These are phyloP conservation scores for Creontiades dilutus DNA, from an alignment of 2,888 invertebrate genomes.

Conservation along the genomic window DNA sequence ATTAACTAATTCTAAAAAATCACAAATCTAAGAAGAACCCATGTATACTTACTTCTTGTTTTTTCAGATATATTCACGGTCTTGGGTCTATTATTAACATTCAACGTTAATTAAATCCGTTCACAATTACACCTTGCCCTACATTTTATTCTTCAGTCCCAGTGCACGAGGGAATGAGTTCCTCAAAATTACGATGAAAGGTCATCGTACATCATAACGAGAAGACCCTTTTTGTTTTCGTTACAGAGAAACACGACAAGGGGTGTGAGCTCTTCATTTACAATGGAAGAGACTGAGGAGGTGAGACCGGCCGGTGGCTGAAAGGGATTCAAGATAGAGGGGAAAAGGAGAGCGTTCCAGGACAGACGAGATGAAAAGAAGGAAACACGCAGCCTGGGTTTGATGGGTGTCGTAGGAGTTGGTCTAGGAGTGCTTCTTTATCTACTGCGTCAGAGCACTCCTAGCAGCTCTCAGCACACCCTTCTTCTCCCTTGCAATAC, in stretches of 20 bases:
- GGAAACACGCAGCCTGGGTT: slow-evolving; percentile 68
- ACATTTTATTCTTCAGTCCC: too few relatives aligned
- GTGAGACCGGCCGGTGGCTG: slow-evolving; percentile 44
- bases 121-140: too few relatives aligned
- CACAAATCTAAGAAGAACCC: too few relatives aligned
- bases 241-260: slow-evolving; percentile 24
- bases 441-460: slow-evolving; percentile 68
- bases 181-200: too few relatives aligned
- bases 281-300: slow-evolving; percentile 59
- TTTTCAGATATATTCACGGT: too few relatives aligned
- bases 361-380: slow-evolving; percentile 71
- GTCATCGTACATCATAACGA: not conserved
- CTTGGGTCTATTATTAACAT: too few relatives aligned
- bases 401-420: slow-evolving; percentile 72
- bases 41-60: too few relatives aligned
- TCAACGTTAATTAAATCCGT: too few relatives aligned
- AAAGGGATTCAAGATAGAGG: slow-evolving; percentile 57
- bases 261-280: slow-evolving; percentile 12
- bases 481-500: slow-evolving; percentile 69
- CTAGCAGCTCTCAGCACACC: slow-evolving; percentile 70
- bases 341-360: slow-evolving; percentile 11
- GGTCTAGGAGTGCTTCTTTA: slow-evolving; percentile 71
- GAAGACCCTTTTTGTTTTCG: not conserved
- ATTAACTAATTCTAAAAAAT: too few relatives aligned
- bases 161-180: too few relatives aligned